phyloP scores from a whole-genome alignment of 30 jellyfish, hydroid and myxozoan genomes.

The Chironex yamaguchii region DNA sequence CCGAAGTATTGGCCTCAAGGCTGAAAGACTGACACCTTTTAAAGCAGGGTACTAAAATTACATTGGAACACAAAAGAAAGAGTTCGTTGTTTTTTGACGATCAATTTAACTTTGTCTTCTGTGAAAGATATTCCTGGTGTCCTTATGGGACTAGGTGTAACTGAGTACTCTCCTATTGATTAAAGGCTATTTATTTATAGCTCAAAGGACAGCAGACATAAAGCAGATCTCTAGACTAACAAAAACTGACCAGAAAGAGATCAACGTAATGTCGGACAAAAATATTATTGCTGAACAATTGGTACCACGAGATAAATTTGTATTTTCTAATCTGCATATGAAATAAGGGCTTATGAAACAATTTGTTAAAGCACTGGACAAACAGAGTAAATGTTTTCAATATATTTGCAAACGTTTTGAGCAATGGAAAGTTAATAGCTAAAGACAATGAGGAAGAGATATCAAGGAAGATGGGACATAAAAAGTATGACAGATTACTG shows the following conservation, averaged over 20 bases:
- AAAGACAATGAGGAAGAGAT: not conserved
- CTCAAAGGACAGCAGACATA: not conserved
- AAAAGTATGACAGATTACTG: not conserved
- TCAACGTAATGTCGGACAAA: not conserved
- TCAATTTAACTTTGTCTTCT: not conserved
- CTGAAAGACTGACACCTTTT: not conserved
- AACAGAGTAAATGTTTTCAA: not conserved
- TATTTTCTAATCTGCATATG: not conserved
- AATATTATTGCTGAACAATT: not conserved
- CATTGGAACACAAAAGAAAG: not conserved
- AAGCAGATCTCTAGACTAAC: not conserved
- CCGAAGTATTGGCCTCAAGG: not conserved
- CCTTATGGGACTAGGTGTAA: not conserved
- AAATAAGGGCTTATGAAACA: not conserved
- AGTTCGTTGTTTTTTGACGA: not conserved
- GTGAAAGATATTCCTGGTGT: not conserved
- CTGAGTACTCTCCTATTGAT: not conserved
- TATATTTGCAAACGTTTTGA: not conserved
- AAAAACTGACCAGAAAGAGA: not conserved
- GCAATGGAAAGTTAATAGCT: not conserved
- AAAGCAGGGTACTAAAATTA: not conserved
- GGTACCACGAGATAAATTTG: not conserved
- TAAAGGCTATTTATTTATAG: not conserved
- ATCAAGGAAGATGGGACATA: not conserved
- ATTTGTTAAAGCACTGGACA: not conserved